Evolutionary conservation across 1,140 invertebrate genomes (phyloP).

Genomic region (Gryon sp.): DNA sequence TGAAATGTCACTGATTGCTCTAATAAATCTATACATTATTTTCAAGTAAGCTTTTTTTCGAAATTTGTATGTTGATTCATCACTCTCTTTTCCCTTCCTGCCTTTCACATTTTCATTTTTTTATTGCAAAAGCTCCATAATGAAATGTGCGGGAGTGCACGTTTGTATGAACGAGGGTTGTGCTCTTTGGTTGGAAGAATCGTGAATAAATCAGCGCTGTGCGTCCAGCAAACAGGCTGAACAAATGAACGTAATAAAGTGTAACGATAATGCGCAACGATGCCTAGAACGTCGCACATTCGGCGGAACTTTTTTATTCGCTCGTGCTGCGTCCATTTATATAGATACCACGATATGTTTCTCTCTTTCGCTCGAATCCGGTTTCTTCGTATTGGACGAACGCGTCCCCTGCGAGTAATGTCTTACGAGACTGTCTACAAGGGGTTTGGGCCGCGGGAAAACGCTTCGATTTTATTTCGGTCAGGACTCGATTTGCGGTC

Average conservation of each 20-base stretch:
- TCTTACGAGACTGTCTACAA: conserved; percentile 70
- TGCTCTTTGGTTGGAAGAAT: conserved; percentile 38
- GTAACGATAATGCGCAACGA: conserved; percentile 72
- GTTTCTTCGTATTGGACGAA: conserved; percentile 58
- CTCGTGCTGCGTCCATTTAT: conserved; percentile 30
- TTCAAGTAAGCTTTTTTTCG: conserved; percentile 15
- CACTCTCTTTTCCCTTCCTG: neutral
- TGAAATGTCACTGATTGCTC: conserved; percentile 35
- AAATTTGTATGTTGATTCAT: neutral
- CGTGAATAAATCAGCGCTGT: conserved; percentile 63
- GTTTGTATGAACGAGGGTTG: conserved; percentile 10
- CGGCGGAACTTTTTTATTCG: conserved; percentile 62
- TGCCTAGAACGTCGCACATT: conserved; percentile 66
- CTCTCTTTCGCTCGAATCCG: conserved; percentile 15
- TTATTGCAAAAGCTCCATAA: conserved; percentile 26
- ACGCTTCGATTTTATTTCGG: conserved; percentile 73
- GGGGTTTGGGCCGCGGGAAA: conserved; percentile 64
- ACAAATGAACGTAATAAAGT: conserved; percentile 72
- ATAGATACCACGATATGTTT: conserved; percentile 43
- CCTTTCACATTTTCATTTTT: conserved; percentile 1
- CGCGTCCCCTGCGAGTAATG: conserved; percentile 74
- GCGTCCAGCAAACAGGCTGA: conserved; percentile 35
- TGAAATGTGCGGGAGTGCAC: conserved; percentile 28
- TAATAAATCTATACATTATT: conserved; percentile 44
- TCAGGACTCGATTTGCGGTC: conserved; percentile 74